phyloP scores from a whole-genome alignment of 2,797 vertebrate species.

The Smutsia gigantea region DNA sequence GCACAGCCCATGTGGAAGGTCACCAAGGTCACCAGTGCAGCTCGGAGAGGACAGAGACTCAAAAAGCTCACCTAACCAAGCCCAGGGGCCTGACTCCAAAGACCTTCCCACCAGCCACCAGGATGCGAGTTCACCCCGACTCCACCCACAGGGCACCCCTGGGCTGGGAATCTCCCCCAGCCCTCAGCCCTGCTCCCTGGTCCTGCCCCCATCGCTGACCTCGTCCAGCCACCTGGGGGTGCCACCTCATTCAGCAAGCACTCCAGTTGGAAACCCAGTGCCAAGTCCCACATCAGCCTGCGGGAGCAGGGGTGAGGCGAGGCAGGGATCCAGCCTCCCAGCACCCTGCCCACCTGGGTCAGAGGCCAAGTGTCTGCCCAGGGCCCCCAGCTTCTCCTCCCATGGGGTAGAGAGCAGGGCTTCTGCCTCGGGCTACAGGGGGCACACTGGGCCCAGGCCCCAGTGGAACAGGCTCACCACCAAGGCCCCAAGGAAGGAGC shows the following conservation, averaged over 20 bases:
- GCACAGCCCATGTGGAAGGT: accelerated
- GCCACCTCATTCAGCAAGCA: not conserved
- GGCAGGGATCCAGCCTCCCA: not conserved
- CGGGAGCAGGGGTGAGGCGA: accelerated
- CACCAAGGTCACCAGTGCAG: too few species aligned
- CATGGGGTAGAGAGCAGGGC: not conserved
- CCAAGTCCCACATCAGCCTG: not conserved
- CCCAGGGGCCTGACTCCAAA: not conserved
- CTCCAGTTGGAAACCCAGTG: not conserved
- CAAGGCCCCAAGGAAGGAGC: not conserved
- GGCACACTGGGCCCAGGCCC: not conserved
- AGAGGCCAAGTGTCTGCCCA: not conserved
- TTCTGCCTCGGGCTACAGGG: not conserved
- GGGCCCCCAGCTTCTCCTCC: not conserved
- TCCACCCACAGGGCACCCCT: not conserved
- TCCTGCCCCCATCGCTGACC: not conserved
- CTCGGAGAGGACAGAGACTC: too few species aligned
- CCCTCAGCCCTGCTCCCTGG: not conserved
- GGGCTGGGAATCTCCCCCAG: not conserved
- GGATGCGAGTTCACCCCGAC: too few species aligned
- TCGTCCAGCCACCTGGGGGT: not conserved
- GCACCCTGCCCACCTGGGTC: not conserved
- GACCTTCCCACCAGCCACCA: not conserved
- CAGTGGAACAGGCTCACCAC: not conserved
- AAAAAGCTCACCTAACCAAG: not conserved